Base-by-base conservation (phyloP, 2,888 invertebrate genomes). In the Drosophila incognita region DNA sequence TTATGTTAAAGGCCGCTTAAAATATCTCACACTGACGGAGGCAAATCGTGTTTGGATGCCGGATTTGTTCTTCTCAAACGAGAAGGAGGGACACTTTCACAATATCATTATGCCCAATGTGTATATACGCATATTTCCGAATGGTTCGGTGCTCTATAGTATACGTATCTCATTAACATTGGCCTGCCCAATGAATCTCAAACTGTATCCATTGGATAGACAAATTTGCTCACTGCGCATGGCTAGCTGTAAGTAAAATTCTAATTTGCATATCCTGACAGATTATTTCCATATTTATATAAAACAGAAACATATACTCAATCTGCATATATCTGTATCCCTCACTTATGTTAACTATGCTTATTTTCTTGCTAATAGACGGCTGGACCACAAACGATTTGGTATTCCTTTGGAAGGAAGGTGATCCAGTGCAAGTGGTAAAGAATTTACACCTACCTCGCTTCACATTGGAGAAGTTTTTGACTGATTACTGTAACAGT, bases 1-100 rank as follows among this genome's bases (percentile, higher is more conserved):
- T 42, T 8, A 42, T 18, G 4, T 42, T 38, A 15, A 36, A 96
- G 98, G 97, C 91, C 96, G 96, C 87, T 95, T 98, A 73, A 97
- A 97, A 93, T 98, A 98, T 94, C 95, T 98, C 80, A 98, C 98
- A 67, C 94, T 98, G 92, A 98, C 98, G 64, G 98, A 99, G 94
- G 97, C 98, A 64, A 97, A 97, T 94, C 96, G 98, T 87, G 98
- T 99, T 69, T 99, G 99, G 99, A 98, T 99, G 97, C 99, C 99
- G 40, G 99, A 99, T 94, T 94, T 99, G 85, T 99, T 99, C 95
- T 99, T 99, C 94, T 97, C 98, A 67, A 99, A 99, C 92, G 99
- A 99, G 94, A 99, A 99, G 93, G 98, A 98, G 92, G 99, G 99
- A 63, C 98, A 98, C 93, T 97, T 99, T 93, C 98, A 99, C 94